Evolutionary conservation across 2,888 invertebrate species (phyloP), one percentile per base, ranked within the genome.

Genomic region (Drosophila koepferae): DNA sequence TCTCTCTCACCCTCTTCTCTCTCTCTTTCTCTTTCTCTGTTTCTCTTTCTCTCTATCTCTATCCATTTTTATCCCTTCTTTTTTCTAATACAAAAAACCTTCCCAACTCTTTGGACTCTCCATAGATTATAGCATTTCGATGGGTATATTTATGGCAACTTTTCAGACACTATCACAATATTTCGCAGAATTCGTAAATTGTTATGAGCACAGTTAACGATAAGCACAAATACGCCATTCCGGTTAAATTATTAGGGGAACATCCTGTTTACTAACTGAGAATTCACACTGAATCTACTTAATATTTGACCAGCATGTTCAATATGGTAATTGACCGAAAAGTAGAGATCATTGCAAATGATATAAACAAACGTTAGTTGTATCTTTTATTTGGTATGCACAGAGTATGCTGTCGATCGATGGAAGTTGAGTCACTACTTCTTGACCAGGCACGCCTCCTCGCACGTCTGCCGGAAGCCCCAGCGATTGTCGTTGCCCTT

Each of bases 401-500:
- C 31, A 6, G 4, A 23, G 18, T 44, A 44, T 59, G n/a, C 10
- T 23, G 14, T 49, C 7, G 3, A 44, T 18, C 46, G 2, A 31
- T 20, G 8, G 43, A 28, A 7, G 10, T 44, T 38, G 20, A 60
- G 9, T 61, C 49, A 77, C 55, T 81, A 77, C 55, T 81, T 75
- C 34, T 54, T 74, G 23, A 66, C 56, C 10, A 87, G 58, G 44
- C 92, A 92, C 0, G 88, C 85, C 40, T 76, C 78, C 69, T 92
- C 90, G 63, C 92, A 92, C 6, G 89, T 89, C 64, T 85, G 76
- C n/a, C 77, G 69, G 41, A 90, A 85, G 0, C 89, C 90, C 72
- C 90, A 92, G 23, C 88, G 86, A 71, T 92, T 92, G 34, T 86
- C 91, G 54, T 92, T 92, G 44, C 92, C 92, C 5, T 66, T 77